Evolutionary conservation across 2,113 vertebrate genomes (phyloP).

Genomic region (Polyodon spathula): DNA sequence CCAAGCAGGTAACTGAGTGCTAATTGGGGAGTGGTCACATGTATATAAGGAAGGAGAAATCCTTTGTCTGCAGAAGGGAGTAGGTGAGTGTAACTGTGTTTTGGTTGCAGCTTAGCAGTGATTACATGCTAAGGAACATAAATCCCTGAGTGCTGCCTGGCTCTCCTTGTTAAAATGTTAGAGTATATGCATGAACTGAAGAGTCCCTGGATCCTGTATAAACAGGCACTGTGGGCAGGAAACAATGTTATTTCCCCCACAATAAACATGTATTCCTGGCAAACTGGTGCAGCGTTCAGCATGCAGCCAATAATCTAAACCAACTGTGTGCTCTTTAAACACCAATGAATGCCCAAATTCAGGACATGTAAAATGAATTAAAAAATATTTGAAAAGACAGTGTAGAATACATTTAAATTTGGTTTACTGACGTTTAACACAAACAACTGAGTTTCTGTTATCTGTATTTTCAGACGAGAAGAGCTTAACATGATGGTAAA

Average conservation of each 20-base stretch:
- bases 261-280: background rate
- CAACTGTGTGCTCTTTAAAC: background rate
- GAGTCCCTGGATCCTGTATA: background rate
- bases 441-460: background rate
- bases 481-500: too few relatives aligned
- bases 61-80: too few relatives aligned
- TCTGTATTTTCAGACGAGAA: background rate
- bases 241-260: background rate
- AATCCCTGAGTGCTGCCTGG: background rate
- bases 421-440: background rate
- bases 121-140: background rate
- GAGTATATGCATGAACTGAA: background rate
- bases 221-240: background rate
- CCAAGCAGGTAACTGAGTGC: too few relatives aligned
- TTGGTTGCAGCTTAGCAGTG: too few relatives aligned
- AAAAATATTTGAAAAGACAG: background rate
- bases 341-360: background rate
- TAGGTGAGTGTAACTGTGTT: background rate
- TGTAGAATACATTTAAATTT: background rate
- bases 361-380: background rate
- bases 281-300: background rate
- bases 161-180: conserved; percentile 2
- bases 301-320: background rate
- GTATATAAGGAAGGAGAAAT: too few relatives aligned
- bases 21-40: too few relatives aligned